Base-by-base conservation (phyloP, 1,140 invertebrate species). In the Dreissena rostriformis region DNA sequence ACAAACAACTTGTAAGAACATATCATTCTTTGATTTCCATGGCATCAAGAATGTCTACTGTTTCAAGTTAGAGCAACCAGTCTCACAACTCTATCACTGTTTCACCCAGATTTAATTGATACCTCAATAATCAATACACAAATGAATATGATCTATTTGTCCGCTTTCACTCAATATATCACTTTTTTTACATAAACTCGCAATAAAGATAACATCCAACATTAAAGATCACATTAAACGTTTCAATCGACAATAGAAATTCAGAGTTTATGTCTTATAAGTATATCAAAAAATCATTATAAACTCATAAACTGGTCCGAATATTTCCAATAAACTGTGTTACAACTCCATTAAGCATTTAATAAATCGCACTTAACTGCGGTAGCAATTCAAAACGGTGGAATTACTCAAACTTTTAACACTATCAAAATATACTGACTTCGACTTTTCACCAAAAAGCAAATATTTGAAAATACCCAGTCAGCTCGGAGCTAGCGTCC, bases 291-390 rank as follows among this genome's bases (percentile, higher is more conserved):
- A 2, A n/a, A 6, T n/a, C 17, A n/a, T 61, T 61, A n/a, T 11
- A n/a, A 19, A 61, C 57, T n/a, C 57, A 5, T 61, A 61, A 61
- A 61, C 57, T 61, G 11, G 17, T 61, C 22, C 17, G 2, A 61
- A 61, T 61, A 61, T 61, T 61, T 61, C 22, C 57, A 61, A 61
- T 61, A 61, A 61, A 61, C 17, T 61, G 17, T 61, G 22, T 61
- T 19, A 61, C 22, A 24, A 61, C 57, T 61, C 57, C 57, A 61
- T 61, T 61, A 5, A 61, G 57, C 57, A 19, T 11, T 61, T 2
- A n/a, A n/a, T n/a, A 61, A 61, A 61, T n/a, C 17, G 22, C 57
- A 61, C 57, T 61, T 61, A 5, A 61, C 4, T 6, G 17, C 11
- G 22, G 22, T 61, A 61, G 22, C 17, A 4, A 61, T n/a, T 61